A percentile compares a stretch with the other conserved stretches of the same genome.
phyloP scores from a whole-genome alignment of 2,888 invertebrate species.

The Sarcophaga subvicina region DNA sequence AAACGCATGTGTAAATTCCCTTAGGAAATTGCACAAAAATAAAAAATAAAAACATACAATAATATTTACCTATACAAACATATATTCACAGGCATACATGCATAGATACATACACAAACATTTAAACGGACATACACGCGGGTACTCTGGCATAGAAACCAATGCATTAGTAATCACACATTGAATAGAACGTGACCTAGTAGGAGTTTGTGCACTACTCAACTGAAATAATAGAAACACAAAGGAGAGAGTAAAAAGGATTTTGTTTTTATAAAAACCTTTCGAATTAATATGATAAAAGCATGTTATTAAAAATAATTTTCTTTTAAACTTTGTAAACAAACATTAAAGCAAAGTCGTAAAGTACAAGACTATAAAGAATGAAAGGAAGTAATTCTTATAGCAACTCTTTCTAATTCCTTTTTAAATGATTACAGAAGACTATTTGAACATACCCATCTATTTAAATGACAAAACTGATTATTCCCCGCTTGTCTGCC shows the following conservation, averaged over 20 bases:
- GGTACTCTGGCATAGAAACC: not conserved
- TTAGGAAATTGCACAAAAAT: constrained; percentile 28
- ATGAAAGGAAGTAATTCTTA: too few relatives aligned
- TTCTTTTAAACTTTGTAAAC: not conserved
- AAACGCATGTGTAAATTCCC: constrained; percentile 55
- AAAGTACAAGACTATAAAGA: too few relatives aligned
- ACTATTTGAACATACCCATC: too few relatives aligned
- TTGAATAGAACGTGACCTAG: constrained; percentile 47
- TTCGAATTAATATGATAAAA: constrained; percentile 43
- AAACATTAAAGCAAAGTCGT: not conserved
- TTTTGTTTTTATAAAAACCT: constrained; percentile 2
- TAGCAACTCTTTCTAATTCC: too few relatives aligned
- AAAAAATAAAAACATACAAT: constrained; percentile 32
- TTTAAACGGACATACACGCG: not conserved
- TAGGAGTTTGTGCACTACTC: not conserved
- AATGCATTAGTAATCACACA: constrained; percentile 21
- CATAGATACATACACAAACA: not conserved
- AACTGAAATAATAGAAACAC: constrained; percentile 1
- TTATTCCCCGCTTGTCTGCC: too few relatives aligned
- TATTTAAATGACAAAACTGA: too few relatives aligned
- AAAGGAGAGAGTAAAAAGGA: constrained; percentile 1
- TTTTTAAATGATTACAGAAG: too few relatives aligned
- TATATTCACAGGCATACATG: not conserved
- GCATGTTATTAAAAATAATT: constrained; percentile 32
- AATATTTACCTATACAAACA: constrained; percentile 9